Percentiles rank a stretch among this genome's conserved stretches.
Conservation (phyloP, 2,797 vertebrate species). For the Tiaroga cobitis region DNA sequence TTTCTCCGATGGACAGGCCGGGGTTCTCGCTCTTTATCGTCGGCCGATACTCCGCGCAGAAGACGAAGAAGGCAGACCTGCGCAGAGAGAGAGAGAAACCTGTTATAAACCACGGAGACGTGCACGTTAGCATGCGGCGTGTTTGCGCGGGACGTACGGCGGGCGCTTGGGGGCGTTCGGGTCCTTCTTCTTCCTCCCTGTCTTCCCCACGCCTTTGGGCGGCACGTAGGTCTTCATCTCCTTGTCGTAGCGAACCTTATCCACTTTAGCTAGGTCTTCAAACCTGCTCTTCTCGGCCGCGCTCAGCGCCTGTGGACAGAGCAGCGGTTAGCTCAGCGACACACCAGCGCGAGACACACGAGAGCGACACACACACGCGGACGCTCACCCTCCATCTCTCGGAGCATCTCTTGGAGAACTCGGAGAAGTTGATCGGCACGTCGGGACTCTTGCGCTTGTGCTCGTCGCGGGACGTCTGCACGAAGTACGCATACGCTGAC, state of each 20-base stretch:
- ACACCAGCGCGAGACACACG: background rate
- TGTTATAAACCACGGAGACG: too few species aligned
- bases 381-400: constrained; percentile 89
- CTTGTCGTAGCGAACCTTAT: constrained; percentile 90
- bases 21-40: constrained; percentile 90
- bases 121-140: accelerated
- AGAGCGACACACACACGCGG: accelerated
- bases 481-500: constrained; percentile 93
- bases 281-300: constrained; percentile 89
- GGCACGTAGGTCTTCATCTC: constrained; percentile 94
- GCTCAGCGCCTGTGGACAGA: constrained; percentile 79
- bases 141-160: constrained; percentile 77
- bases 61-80: constrained; percentile 94
- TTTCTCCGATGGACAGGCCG: constrained; percentile 89
- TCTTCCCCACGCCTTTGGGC: constrained; percentile 87
- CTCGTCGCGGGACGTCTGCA: constrained; percentile 92
- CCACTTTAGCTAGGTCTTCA: constrained; percentile 91
- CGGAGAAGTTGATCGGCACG: constrained; percentile 89
- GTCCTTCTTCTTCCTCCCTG: constrained; percentile 88
- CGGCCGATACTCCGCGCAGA: constrained; percentile 91
- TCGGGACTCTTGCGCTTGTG: constrained; percentile 93
- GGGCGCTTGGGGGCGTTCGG: constrained; percentile 93
- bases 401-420: constrained; percentile 95
- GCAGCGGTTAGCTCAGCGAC: too few species aligned
- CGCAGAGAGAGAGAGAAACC: background rate